Conservation (phyloP, 1,140 invertebrate species). For the Protaetia brevitarsis region DNA sequence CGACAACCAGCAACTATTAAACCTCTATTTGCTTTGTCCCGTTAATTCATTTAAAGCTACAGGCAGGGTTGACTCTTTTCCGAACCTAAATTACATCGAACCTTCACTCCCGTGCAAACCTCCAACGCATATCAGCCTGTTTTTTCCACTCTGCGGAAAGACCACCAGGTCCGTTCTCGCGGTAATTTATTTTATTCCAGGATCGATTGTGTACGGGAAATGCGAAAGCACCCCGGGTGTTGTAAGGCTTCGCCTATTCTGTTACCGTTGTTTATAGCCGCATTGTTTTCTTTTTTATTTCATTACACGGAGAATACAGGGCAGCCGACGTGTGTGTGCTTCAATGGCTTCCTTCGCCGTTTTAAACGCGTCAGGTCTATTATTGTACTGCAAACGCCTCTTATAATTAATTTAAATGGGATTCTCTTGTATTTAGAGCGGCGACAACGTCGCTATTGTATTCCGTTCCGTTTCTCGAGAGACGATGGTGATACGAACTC, state of each 20-base stretch:
- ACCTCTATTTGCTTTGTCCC: too few relatives aligned
- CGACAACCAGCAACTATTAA: too few relatives aligned
- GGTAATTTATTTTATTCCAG: conserved; percentile 2
- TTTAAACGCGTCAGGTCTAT: neutral
- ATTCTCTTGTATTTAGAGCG: conserved; percentile 2
- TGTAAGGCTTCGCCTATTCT: neutral
- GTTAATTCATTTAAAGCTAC: too few relatives aligned
- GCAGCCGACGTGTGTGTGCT: neutral
- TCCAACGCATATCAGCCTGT: neutral
- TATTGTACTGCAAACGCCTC: neutral
- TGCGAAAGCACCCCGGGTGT: neutral
- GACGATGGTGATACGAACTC: neutral
- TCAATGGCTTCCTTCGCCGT: conserved; percentile 8
- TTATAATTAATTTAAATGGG: conserved; percentile 13
- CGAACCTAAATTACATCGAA: too few relatives aligned
- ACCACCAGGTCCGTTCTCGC: neutral
- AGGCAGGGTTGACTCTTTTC: too few relatives aligned
- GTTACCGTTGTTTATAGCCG: too few relatives aligned
- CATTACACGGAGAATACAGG: neutral
- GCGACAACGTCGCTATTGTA: neutral
- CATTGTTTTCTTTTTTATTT: neutral
- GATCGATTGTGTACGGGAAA: neutral
- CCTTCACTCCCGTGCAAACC: too few relatives aligned
- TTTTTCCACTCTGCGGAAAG: neutral
- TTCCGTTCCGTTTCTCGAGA: neutral